phyloP scores from a whole-genome alignment of 2,888 invertebrate species.

The Leucania comma region DNA sequence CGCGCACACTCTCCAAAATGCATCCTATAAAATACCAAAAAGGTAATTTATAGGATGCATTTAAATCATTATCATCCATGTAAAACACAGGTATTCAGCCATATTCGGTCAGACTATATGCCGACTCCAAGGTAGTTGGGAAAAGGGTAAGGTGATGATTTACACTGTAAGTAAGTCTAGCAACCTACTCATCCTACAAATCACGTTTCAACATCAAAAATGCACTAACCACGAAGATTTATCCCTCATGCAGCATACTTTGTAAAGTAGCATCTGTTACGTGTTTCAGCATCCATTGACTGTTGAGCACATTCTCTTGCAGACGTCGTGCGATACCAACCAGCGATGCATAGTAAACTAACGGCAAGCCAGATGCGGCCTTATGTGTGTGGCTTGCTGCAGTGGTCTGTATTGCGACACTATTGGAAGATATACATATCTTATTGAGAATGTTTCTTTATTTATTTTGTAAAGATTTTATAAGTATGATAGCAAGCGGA shows the following conservation, averaged over 20 bases:
- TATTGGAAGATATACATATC: slow-evolving; percentile 12
- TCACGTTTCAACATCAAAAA: slow-evolving; percentile 12
- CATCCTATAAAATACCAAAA: no score
- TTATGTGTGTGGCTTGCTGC: slow-evolving; percentile 16
- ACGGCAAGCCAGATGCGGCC: slow-evolving; percentile 40
- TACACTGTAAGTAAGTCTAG: neutral
- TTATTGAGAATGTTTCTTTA: slow-evolving; percentile 14
- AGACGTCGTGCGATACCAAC: slow-evolving; percentile 2
- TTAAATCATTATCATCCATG: no score
- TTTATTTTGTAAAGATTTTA: slow-evolving; percentile 19
- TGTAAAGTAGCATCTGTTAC: slow-evolving; percentile 14
- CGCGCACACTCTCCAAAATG: no score
- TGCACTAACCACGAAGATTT: slow-evolving; percentile 23
- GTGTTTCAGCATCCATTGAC: slow-evolving; percentile 35
- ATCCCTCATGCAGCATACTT: no score
- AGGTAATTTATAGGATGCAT: no score
- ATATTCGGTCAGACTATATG: no score
- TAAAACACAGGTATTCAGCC: no score
- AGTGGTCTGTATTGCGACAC: slow-evolving; percentile 30
- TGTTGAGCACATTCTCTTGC: slow-evolving; percentile 31
- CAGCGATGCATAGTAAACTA: slow-evolving; percentile 18
- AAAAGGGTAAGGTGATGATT: no score
- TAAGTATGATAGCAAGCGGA: neutral
- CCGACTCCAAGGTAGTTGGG: no score
- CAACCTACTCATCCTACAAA: neutral